A percentile compares a stretch with the other conserved stretches of the same genome.
These are phyloP conservation scores for Meteorus colon DNA, from an alignment of 2,888 invertebrate genomes.

Conservation along the genomic window DNA sequence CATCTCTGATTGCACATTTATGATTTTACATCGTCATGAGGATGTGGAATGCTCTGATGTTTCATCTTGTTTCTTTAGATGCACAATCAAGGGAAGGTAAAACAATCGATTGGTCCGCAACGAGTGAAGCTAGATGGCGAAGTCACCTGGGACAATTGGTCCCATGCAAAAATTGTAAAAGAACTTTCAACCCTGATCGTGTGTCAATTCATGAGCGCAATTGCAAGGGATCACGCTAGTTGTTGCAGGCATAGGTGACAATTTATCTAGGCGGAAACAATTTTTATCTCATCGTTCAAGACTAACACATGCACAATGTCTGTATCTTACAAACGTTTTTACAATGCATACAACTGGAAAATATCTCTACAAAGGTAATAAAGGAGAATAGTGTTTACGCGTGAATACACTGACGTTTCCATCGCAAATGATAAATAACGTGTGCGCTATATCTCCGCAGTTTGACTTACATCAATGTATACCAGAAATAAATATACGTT, in stretches of 20 bases:
- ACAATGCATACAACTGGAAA: not conserved
- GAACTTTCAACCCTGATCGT: constrained; percentile 80
- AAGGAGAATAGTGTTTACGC: not conserved
- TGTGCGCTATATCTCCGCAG: not conserved
- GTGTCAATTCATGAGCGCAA: constrained; percentile 77
- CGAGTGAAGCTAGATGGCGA: constrained; percentile 75
- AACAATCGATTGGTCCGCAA: constrained; percentile 61
- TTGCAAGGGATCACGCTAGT: constrained; percentile 71
- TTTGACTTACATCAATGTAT: not conserved
- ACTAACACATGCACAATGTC: not conserved
- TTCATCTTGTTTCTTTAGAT: constrained; percentile 48
- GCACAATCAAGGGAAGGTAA: constrained; percentile 53
- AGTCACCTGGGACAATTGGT: constrained; percentile 75
- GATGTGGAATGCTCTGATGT: too few species aligned
- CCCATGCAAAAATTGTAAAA: constrained; percentile 77
- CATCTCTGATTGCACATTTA: too few species aligned
- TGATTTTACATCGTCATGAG: too few species aligned
- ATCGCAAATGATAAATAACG: not conserved
- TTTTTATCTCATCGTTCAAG: not conserved
- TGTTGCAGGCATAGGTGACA: not conserved
- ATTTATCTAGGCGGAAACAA: not conserved
- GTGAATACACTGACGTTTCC: not conserved
- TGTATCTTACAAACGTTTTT: not conserved
- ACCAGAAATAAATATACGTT: not conserved
- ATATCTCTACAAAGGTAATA: not conserved